Base-by-base conservation (phyloP, 2,113 vertebrate species). In the Phylloscopus trochiloides region DNA sequence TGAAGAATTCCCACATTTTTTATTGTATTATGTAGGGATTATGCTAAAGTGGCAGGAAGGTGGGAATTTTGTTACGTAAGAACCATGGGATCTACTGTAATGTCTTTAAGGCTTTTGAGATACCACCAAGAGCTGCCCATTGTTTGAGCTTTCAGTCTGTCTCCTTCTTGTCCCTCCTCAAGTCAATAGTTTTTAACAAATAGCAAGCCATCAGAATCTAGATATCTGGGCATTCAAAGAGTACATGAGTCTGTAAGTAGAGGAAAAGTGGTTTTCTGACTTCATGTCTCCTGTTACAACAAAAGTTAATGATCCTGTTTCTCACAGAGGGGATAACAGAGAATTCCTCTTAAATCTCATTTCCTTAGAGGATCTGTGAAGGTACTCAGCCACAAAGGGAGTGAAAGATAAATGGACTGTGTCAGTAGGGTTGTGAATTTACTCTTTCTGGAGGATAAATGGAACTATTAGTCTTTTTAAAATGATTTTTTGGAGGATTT, bases 261-360 rank as follows among this genome's bases (percentile, higher is more conserved):
- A 71, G 18, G 28, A 92, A 93, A 79, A 68, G 8, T n/a, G 31
- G 4, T 52, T 55, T 65, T 26, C 18, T 74, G 70, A 50, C 17
- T 72, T 75, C 19, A 29, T 32, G 19, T 52, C 38, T 78, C 36
- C 36, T 57, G 14, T 7, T 68, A 31, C 15, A 25, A 75, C 22
- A 75, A 70, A 82, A 87, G 6, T 67, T 79, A 82, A 68, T 40
- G 48, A 74, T 9, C 25, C 12, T 88, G 13, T 70, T 43, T 54
- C n/a, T 52, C 0, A 0, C 24, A 55, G 17, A 78, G 26, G 21
- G 2, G 6, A 17, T 58, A 63, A 57, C 1, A 6, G 40, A 57
- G 54, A 87, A 78, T 54, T 62, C 17, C 36, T 81, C 17, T 72
- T 63, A 81, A 89, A 84, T 3, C 5, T 82, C 5, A 71, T 71